Conservation (phyloP, 1,140 invertebrate genomes). For the Leptopilina boulardi region DNA sequence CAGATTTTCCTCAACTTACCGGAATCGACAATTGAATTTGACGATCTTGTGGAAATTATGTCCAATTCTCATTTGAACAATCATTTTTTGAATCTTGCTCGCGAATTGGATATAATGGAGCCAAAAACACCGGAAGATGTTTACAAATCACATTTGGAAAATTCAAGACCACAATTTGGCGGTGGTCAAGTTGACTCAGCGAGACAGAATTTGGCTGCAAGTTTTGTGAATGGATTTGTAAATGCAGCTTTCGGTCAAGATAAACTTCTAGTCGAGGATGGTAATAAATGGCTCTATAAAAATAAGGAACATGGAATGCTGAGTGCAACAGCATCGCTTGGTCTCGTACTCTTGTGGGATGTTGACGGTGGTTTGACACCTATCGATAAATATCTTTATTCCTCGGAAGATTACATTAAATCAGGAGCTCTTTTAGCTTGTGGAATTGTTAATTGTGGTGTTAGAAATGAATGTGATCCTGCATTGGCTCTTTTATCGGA, state of each 20-base stretch:
- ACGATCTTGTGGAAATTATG: slow-evolving; percentile 97
- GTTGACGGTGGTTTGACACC: slow-evolving; percentile 98
- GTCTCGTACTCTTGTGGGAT: slow-evolving; percentile 97
- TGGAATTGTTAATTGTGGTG: slow-evolving; percentile 98
- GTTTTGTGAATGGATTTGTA: slow-evolving; percentile 99
- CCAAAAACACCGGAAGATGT: slow-evolving; percentile 99
- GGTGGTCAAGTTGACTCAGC: slow-evolving; percentile 95
- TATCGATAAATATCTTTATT: slow-evolving; percentile 99
- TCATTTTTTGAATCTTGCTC: slow-evolving; percentile 95
- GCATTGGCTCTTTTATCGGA: slow-evolving; percentile 97
- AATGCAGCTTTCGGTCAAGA: slow-evolving; percentile 99
- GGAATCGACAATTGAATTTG: slow-evolving; percentile 85
- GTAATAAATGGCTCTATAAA: slow-evolving; percentile 99
- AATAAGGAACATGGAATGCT: slow-evolving; percentile 99
- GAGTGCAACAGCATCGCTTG: slow-evolving; percentile 97
- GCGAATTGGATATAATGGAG: slow-evolving; percentile 98
- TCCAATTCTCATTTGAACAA: slow-evolving; percentile 97
- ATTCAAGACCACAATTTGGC: slow-evolving; percentile 87
- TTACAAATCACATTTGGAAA: slow-evolving; percentile 99
- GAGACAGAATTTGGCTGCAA: slow-evolving; percentile 96
- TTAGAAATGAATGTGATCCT: slow-evolving; percentile 99
- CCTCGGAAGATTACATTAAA: slow-evolving; percentile 96
- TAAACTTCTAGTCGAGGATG: slow-evolving; percentile 97
- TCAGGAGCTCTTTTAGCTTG: slow-evolving; percentile 97
- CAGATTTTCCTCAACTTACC: slow-evolving; percentile 91